phyloP scores from a whole-genome alignment of 2,113 vertebrate species.

The Lagopus muta region DNA sequence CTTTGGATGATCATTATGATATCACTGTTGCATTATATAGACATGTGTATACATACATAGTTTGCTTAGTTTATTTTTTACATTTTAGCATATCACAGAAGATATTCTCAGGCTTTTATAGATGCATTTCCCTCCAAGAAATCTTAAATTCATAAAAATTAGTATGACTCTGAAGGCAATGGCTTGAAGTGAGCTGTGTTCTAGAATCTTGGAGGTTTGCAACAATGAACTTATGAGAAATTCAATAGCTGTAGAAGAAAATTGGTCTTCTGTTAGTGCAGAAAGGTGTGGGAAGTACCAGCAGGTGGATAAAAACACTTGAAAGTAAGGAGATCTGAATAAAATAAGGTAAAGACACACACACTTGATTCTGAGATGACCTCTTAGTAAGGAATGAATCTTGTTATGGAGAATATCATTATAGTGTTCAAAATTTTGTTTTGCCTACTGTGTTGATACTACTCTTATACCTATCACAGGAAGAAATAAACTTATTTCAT shows the following conservation, averaged over 20 bases:
- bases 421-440: neutral
- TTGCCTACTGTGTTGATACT: neutral
- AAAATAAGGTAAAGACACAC: neutral
- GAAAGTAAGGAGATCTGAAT: neutral
- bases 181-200: neutral
- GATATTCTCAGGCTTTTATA: neutral
- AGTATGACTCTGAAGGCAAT: neutral
- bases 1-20: no score
- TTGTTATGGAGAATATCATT: neutral
- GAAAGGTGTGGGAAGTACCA: accelerated
- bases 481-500: slow-evolving; percentile 57
- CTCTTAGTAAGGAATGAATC: neutral
- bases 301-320: neutral
- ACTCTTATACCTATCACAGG: slow-evolving; percentile 8
- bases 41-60: no score
- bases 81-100: neutral
- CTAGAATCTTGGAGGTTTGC: neutral
- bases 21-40: no score
- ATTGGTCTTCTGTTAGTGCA: neutral
- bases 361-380: neutral
- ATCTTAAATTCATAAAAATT: neutral
- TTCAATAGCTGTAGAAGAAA: neutral
- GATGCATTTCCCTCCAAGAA: neutral
- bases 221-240: neutral
- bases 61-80: neutral